Conservation (phyloP, 1,140 invertebrate genomes). For the Grapholita molesta region DNA sequence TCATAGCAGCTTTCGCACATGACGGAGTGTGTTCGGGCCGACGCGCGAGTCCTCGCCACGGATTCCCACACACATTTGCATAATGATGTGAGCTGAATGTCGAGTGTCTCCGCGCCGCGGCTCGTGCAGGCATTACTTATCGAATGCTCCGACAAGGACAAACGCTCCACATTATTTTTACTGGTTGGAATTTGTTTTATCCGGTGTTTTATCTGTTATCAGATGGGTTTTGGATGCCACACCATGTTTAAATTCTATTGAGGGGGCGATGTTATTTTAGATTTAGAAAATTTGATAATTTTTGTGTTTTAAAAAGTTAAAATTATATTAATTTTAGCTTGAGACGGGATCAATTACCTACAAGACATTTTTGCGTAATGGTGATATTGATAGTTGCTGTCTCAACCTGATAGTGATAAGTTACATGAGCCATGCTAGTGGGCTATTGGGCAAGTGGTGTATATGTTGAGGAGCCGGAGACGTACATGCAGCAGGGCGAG, state of each 20-base stretch:
- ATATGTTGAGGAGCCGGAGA: too few relatives aligned
- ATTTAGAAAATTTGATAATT: too few relatives aligned
- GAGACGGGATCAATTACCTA: too few relatives aligned
- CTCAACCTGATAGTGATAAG: too few relatives aligned
- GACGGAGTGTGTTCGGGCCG: not conserved
- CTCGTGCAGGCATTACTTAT: not conserved
- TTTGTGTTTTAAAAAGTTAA: too few relatives aligned
- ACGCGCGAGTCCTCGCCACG: not conserved
- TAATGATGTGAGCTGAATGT: not conserved
- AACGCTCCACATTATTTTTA: not conserved
- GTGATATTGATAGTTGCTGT: too few relatives aligned
- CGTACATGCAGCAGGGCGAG: slow-evolving; percentile 59
- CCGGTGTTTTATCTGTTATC: not conserved
- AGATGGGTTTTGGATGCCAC: not conserved
- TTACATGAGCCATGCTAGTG: too few relatives aligned
- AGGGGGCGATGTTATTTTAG: too few relatives aligned
- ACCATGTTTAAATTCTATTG: too few relatives aligned
- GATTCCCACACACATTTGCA: slow-evolving; percentile 9
- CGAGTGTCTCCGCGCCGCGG: not conserved
- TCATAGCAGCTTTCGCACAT: not conserved
- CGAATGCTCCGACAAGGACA: slow-evolving; percentile 4
- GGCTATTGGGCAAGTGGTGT: too few relatives aligned
- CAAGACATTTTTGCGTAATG: too few relatives aligned
- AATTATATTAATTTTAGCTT: too few relatives aligned
- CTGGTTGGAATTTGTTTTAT: not conserved